phyloP scores from a whole-genome alignment of 2,797 vertebrate genomes.

The Fringilla coelebs region DNA sequence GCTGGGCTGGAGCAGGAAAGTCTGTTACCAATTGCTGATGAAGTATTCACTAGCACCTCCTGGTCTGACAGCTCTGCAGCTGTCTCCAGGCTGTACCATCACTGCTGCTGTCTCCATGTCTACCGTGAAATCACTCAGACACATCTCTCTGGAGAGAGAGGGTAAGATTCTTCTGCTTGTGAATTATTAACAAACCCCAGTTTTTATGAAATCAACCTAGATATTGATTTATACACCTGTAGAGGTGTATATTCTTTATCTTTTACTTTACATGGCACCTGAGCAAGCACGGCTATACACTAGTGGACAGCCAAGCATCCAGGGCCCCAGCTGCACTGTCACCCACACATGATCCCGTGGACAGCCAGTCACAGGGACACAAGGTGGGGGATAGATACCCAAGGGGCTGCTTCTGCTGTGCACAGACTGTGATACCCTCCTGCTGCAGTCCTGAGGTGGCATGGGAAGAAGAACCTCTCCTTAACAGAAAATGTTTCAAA shows the following conservation, averaged over 20 bases:
- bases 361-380: background rate
- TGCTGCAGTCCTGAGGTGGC: background rate
- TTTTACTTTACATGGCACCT: rapidly evolving
- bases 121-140: rapidly evolving
- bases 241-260: background rate
- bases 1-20: background rate
- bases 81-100: rapidly evolving
- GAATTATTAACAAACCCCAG: background rate
- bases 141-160: background rate
- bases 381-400: too few species aligned
- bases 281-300: background rate
- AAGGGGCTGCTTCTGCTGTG: background rate
- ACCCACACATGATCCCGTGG: rapidly evolving
- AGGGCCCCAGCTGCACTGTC: background rate
- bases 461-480: background rate
- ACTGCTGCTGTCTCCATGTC: background rate
- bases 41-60: background rate
- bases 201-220: background rate
- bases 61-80: background rate
- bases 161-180: background rate
- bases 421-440: background rate
- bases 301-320: background rate
- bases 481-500: background rate
- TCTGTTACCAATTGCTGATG: background rate
- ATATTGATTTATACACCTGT: background rate